A percentile compares a stretch with the other conserved stretches of the same genome.
phyloP scores from a whole-genome alignment of 1,140 invertebrate genomes.

The Drosophila yakuba region DNA sequence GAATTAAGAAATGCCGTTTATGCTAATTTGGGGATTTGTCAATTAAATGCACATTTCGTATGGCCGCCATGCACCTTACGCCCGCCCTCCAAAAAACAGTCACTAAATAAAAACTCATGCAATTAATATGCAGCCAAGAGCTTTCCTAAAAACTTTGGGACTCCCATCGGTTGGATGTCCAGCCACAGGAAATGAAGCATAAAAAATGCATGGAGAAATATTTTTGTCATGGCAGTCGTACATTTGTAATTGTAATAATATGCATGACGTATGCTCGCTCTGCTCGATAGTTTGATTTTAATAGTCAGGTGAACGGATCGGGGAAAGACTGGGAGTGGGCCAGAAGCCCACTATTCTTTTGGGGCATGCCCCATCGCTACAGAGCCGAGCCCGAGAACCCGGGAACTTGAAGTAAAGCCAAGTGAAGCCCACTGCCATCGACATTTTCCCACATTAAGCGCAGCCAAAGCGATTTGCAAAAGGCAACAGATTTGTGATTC shows the following conservation, averaged over 20 bases:
- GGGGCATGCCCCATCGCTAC: conserved; percentile 42
- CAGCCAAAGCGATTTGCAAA: conserved; percentile 53
- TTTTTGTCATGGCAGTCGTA: conserved; percentile 42
- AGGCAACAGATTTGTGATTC: conserved; percentile 53
- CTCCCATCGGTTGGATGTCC: conserved; percentile 15
- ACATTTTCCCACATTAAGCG: conserved; percentile 62
- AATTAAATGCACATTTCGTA: conserved; percentile 82
- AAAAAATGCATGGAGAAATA: conserved; percentile 74
- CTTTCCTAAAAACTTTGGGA: conserved; percentile 37
- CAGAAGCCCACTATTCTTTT: conserved; percentile 18
- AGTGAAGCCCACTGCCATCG: conserved; percentile 35
- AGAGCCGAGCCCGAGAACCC: background rate
- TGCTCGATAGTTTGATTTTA: conserved; percentile 60
- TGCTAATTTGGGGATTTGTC: conserved; percentile 65
- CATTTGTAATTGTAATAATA: conserved; percentile 69
- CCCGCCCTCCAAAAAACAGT: conserved; percentile 14
- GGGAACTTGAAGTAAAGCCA: background rate
- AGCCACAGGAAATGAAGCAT: conserved; percentile 75
- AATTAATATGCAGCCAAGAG: conserved; percentile 77
- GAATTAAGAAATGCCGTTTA: conserved; percentile 60
- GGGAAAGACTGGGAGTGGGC: conserved; percentile 29
- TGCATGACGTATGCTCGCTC: conserved; percentile 52
- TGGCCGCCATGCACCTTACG: conserved; percentile 77
- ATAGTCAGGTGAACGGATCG: conserved; percentile 39
- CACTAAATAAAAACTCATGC: conserved; percentile 32